Evolutionary conservation across 2,888 invertebrate genomes (phyloP).

Genomic region (Acleris sparsana): DNA sequence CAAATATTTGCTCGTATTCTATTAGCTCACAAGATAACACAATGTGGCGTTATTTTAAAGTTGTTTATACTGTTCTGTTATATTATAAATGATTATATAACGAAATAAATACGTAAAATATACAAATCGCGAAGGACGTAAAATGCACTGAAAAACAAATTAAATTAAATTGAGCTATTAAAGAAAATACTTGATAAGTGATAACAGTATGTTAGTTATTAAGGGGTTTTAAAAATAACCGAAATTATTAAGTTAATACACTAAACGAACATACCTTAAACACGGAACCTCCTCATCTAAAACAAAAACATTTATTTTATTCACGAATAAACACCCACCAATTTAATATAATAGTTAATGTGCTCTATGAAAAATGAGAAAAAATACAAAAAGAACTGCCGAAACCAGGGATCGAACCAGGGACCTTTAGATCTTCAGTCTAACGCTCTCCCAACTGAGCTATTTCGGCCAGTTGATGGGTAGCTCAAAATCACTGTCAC

Average conservation of each 20-base stretch:
- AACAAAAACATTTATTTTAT: constrained; percentile 42
- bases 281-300: constrained; percentile 47
- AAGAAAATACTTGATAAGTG: no score
- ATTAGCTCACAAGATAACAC: constrained; percentile 30
- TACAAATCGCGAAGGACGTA: no score
- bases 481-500: constrained; percentile 42
- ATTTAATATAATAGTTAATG: not conserved
- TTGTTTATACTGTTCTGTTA: not conserved
- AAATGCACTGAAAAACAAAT: no score
- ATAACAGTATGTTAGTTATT: no score
- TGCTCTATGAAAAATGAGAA: not conserved
- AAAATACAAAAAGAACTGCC: constrained; percentile 69
- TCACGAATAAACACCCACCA: not conserved
- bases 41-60: not conserved
- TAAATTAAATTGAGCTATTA: no score
- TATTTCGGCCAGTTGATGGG: constrained; percentile 77
- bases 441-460: constrained; percentile 87
- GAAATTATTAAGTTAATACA: not conserved
- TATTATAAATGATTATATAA: not conserved
- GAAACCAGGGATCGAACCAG: constrained; percentile 89
- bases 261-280: constrained; percentile 46
- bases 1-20: constrained; percentile 56
- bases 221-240: no score
- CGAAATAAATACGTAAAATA: not conserved
- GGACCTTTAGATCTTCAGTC: constrained; percentile 89